Conservation (phyloP, 2,113 vertebrate genomes). For the Pimephales promelas region DNA sequence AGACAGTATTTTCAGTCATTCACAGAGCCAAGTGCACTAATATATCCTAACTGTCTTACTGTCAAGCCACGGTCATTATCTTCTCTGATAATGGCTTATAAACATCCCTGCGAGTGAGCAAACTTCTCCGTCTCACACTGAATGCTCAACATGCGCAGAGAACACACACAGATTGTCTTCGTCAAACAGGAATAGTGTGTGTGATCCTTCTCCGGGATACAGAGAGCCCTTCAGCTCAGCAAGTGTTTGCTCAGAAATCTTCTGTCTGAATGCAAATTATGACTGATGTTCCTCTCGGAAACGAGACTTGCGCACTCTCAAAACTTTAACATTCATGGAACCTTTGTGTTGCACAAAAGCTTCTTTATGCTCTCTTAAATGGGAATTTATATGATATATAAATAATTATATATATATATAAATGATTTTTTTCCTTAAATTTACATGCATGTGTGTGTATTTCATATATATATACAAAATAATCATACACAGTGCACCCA, state of each 20-base stretch:
- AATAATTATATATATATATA: too few relatives aligned
- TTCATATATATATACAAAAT: too few relatives aligned
- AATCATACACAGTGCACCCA: too few relatives aligned
- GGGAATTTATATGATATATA: too few relatives aligned
- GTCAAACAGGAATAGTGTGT: not conserved
- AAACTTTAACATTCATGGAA: too few relatives aligned
- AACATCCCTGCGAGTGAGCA: not conserved
- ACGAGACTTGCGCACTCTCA: not conserved
- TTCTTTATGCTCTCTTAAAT: too few relatives aligned
- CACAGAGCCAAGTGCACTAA: constrained; percentile 5
- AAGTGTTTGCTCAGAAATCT: not conserved
- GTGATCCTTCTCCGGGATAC: not conserved
- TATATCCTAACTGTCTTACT: not conserved
- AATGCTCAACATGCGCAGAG: not conserved
- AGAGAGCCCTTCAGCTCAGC: not conserved
- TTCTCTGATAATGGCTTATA: constrained; percentile 1
- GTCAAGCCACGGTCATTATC: not conserved
- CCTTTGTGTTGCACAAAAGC: too few relatives aligned
- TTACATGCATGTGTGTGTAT: too few relatives aligned
- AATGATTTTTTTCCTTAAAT: too few relatives aligned
- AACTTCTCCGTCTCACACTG: not conserved
- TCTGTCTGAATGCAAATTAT: constrained; percentile 1
- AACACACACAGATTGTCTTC: not conserved
- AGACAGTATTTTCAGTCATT: constrained; percentile 27
- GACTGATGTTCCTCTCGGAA: not conserved